Conservation (phyloP, 2,888 invertebrate species). For the Dasypogon diadema region DNA sequence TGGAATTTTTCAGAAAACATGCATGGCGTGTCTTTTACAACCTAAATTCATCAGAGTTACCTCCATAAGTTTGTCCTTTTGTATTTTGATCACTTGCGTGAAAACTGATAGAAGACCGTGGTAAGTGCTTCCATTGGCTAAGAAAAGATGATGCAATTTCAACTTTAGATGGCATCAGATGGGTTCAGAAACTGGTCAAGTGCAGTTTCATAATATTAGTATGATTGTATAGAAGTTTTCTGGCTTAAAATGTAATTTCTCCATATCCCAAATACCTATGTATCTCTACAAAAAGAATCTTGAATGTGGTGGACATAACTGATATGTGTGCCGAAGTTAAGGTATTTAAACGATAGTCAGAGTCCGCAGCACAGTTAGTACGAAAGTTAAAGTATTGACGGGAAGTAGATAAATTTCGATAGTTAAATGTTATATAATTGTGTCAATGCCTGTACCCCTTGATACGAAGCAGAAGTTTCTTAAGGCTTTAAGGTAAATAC, state of each 20-base stretch:
- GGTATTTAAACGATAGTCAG: conserved; percentile 41
- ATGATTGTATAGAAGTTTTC: conserved; percentile 42
- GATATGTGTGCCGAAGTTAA: conserved; percentile 18
- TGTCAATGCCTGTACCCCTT: conserved; percentile 67
- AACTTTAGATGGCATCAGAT: conserved; percentile 38
- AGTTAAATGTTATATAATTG: conserved; percentile 57
- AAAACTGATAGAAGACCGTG: conserved; percentile 6
- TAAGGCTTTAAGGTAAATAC: conserved; percentile 60
- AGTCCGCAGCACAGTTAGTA: conserved; percentile 14
- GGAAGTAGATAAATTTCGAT: background rate
- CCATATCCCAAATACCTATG: background rate
- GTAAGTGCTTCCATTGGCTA: background rate
- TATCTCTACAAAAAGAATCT: background rate
- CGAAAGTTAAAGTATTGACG: conserved; percentile 12
- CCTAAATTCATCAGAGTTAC: no score
- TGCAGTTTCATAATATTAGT: conserved; percentile 3
- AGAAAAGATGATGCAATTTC: conserved; percentile 51
- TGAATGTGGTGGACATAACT: conserved; percentile 1
- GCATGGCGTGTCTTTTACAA: no score
- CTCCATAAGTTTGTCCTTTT: conserved; percentile 10
- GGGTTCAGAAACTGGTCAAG: conserved; percentile 39
- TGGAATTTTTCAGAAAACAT: no score
- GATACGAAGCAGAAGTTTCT: conserved; percentile 61
- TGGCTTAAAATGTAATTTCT: conserved; percentile 1
- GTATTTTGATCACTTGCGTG: background rate